Conservation (phyloP, 2,113 vertebrate species). For the Zonotrichia leucophrys region DNA sequence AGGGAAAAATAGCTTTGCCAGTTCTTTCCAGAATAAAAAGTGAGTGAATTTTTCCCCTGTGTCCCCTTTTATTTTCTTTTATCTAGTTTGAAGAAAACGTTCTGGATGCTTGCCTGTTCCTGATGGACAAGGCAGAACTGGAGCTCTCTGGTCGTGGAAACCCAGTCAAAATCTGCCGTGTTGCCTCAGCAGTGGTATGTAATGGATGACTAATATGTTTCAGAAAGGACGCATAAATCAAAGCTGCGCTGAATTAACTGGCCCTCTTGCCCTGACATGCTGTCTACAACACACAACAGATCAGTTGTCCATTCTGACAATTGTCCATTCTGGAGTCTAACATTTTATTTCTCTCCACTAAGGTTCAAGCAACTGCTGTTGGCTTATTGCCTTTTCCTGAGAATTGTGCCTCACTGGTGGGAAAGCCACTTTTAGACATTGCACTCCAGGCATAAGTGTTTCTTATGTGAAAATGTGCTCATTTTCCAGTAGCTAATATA, state of each 20-base stretch:
- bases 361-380: not conserved
- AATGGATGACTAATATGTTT: not conserved
- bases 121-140: conserved; percentile 90
- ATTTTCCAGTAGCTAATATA: not conserved
- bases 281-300: not conserved
- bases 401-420: not conserved
- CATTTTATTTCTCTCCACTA: not conserved
- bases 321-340: not conserved
- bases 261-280: not conserved
- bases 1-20: not conserved
- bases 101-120: conserved; percentile 88
- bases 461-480: not conserved
- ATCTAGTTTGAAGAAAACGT: conserved; percentile 89
- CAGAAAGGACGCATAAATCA: not conserved
- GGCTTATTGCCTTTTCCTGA: not conserved
- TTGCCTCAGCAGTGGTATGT: conserved; percentile 92
- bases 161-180: conserved; percentile 88
- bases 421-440: not conserved
- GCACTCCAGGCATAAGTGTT: not conserved
- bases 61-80: not conserved
- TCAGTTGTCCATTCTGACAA: not conserved
- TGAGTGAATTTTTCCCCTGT: not conserved
- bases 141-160: conserved; percentile 89
- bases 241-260: not conserved
- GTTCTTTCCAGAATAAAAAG: not conserved